These are phyloP conservation scores for Spodoptera littoralis DNA, from an alignment of 2,888 invertebrate genomes.

Conservation along the genomic window DNA sequence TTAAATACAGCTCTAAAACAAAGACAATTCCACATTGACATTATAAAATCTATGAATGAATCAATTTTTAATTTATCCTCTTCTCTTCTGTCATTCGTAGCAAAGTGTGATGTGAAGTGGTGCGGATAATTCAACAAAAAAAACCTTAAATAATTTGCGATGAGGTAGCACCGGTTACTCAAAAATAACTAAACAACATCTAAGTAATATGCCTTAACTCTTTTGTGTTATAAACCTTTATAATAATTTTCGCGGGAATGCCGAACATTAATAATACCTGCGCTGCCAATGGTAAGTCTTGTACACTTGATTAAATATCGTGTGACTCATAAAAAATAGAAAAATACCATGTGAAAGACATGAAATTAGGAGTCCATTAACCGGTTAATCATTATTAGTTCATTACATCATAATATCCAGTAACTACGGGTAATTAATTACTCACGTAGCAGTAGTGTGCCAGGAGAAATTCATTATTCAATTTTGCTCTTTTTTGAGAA, in stretches of 20 bases:
- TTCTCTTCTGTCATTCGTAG: conserved; percentile 51
- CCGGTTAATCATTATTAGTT: conserved; percentile 1
- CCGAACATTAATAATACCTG: conserved; percentile 83
- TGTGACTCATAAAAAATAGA: conserved; percentile 63
- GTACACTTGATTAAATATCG: conserved; percentile 69
- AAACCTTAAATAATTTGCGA: conserved; percentile 71
- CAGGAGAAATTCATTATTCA: conserved; percentile 16
- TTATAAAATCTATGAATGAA: conserved; percentile 39
- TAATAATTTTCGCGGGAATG: conserved; percentile 78
- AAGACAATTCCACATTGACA: conserved; percentile 46
- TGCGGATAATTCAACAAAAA: conserved; percentile 62
- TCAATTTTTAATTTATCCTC: conserved; percentile 18
- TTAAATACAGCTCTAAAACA: conserved; percentile 31
- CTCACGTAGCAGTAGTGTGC: conserved; percentile 19
- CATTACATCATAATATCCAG: conserved; percentile 13
- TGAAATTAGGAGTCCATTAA: conserved; percentile 4
- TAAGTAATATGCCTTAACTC: conserved; percentile 85
- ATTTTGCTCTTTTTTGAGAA: conserved; percentile 17
- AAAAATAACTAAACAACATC: conserved; percentile 69
- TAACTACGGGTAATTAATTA: conserved; percentile 8
- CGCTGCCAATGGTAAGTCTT: conserved; percentile 83
- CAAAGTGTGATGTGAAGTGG: conserved; percentile 74
- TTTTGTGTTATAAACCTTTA: conserved; percentile 74
- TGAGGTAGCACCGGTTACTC: conserved; percentile 81
- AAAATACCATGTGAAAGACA: conserved; percentile 31